Evolutionary conservation across 1,140 invertebrate genomes (phyloP).

Genomic region (Brachionus paranguensis): DNA sequence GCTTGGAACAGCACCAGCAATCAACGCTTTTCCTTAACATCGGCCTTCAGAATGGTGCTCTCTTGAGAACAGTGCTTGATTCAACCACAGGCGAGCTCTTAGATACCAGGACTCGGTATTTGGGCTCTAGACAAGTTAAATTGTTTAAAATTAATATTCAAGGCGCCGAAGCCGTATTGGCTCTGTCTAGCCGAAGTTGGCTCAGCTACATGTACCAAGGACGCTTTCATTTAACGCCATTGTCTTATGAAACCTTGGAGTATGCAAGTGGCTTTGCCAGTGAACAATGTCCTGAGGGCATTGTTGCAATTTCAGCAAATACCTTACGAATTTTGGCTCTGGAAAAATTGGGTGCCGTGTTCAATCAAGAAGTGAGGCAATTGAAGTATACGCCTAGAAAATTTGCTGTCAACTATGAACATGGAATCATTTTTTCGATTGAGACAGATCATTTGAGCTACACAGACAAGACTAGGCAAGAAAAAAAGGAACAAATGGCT

Average conservation of each 20-base stretch:
- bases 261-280: slow-evolving; percentile 96
- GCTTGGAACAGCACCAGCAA: not conserved
- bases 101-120: slow-evolving; percentile 89
- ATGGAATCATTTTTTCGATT: slow-evolving; percentile 75
- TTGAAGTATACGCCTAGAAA: slow-evolving; percentile 91
- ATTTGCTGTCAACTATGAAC: slow-evolving; percentile 85
- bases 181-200: slow-evolving; percentile 96
- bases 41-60: slow-evolving; percentile 86
- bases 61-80: slow-evolving; percentile 89
- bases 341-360: slow-evolving; percentile 95
- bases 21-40: slow-evolving; percentile 87
- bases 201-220: slow-evolving; percentile 97
- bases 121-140: slow-evolving; percentile 89
- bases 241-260: slow-evolving; percentile 91
- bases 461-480: slow-evolving; percentile 89
- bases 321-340: slow-evolving; percentile 89
- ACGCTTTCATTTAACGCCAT: slow-evolving; percentile 77
- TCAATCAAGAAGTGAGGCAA: slow-evolving; percentile 73
- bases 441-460: slow-evolving; percentile 99
- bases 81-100: slow-evolving; percentile 91
- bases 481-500: slow-evolving; percentile 72
- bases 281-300: slow-evolving; percentile 97
- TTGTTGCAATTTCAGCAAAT: slow-evolving; percentile 96
- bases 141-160: slow-evolving; percentile 91
- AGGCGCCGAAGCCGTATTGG: slow-evolving; percentile 85